Evolutionary conservation across 2,888 invertebrate genomes (phyloP).

Genomic region (Ernsta delagoae): DNA sequence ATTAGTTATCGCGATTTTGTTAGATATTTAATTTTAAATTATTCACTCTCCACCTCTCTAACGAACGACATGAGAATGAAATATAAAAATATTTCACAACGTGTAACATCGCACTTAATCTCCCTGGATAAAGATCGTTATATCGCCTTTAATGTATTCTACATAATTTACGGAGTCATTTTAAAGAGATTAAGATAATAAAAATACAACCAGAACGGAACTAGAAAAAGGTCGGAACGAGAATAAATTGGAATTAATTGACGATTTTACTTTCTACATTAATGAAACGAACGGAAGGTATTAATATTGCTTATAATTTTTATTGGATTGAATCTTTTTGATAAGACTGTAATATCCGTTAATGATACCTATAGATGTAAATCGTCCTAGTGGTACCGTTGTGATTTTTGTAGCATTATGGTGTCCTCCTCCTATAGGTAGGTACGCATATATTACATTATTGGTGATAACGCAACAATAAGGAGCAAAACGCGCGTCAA

Average conservation of each 20-base stretch:
- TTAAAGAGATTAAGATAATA: constrained; percentile 20
- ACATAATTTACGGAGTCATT: constrained; percentile 21
- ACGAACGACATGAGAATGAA: neutral
- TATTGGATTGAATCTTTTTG: too few relatives aligned
- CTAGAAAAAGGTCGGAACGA: neutral
- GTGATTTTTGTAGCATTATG: too few relatives aligned
- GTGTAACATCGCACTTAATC: neutral
- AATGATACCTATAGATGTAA: too few relatives aligned
- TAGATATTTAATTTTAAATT: neutral
- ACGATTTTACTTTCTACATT: too few relatives aligned
- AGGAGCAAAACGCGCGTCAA: too few relatives aligned
- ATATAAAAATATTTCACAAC: neutral
- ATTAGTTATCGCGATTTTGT: neutral
- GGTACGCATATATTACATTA: too few relatives aligned
- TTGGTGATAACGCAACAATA: too few relatives aligned
- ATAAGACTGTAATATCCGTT: too few relatives aligned
- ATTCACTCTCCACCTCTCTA: neutral
- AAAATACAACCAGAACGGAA: neutral
- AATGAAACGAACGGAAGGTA: too few relatives aligned
- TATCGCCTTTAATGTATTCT: constrained; percentile 16
- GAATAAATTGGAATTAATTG: neutral
- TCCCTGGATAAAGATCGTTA: neutral
- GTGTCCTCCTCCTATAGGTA: too few relatives aligned
- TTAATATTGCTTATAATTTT: too few relatives aligned
- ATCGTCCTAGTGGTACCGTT: too few relatives aligned